Evolutionary conservation across 2,113 vertebrate species (phyloP).

Genomic region (Hemiprocne comata): DNA sequence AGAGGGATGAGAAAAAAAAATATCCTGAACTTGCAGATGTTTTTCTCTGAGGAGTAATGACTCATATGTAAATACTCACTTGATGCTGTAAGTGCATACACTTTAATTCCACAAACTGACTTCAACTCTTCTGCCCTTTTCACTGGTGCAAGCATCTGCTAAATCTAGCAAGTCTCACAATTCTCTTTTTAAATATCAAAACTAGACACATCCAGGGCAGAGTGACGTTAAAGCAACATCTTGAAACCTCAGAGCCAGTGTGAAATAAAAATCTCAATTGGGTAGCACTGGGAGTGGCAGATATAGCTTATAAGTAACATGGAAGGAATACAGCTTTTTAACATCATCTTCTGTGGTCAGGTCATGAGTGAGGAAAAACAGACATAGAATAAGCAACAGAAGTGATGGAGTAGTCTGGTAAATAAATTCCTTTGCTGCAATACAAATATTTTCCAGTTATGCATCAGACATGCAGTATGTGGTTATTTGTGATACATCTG

Average conservation of each 20-base stretch:
- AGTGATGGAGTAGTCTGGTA: background rate
- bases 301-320: background rate
- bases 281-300: background rate
- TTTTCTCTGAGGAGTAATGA: background rate
- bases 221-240: background rate
- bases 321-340: background rate
- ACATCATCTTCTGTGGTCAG: background rate
- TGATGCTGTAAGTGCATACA: background rate
- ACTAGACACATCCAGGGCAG: background rate
- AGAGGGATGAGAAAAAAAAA: background rate
- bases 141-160: background rate
- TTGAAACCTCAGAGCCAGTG: background rate
- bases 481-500: background rate
- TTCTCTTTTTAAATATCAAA: slow-evolving; percentile 17
- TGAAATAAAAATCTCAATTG: background rate
- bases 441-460: background rate
- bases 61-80: slow-evolving; percentile 25
- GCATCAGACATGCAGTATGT: background rate
- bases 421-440: background rate
- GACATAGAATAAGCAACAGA: background rate
- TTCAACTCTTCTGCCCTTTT: slow-evolving; percentile 22
- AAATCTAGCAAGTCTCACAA: background rate
- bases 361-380: background rate
- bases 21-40: background rate
- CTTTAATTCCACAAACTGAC: slow-evolving; percentile 9